Conservation (phyloP, 2,797 vertebrate genomes). For the Holocentrus rufus region DNA sequence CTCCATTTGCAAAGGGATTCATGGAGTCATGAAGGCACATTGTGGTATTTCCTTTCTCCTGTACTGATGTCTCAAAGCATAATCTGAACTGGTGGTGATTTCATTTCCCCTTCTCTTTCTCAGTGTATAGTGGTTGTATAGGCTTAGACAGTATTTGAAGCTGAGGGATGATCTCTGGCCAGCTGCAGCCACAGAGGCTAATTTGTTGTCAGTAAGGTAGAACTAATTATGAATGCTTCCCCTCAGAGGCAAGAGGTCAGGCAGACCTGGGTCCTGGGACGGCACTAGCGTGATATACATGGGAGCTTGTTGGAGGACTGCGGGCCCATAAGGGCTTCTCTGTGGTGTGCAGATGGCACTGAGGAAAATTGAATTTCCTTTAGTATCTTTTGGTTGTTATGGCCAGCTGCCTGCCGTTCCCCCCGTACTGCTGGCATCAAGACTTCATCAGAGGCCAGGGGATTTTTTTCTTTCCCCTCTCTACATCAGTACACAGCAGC, state of each 20-base stretch:
- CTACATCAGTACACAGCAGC: slow-evolving; percentile 24
- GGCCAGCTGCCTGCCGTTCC: slow-evolving; percentile 68
- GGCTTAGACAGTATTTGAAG: slow-evolving; percentile 24
- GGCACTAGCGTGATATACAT: slow-evolving; percentile 17
- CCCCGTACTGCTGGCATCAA: slow-evolving; percentile 49
- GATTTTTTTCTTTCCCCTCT: slow-evolving; percentile 23
- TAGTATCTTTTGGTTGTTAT: slow-evolving; percentile 66
- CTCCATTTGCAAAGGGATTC: background rate
- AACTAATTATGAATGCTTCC: slow-evolving; percentile 53
- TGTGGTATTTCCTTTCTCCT: slow-evolving; percentile 19
- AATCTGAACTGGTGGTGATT: slow-evolving; percentile 14
- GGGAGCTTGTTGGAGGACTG: slow-evolving; percentile 22
- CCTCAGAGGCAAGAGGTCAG: slow-evolving; percentile 56
- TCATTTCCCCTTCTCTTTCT: slow-evolving; percentile 10
- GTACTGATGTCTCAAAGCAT: background rate
- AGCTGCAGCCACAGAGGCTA: slow-evolving; percentile 61
- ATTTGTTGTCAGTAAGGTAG: slow-evolving; percentile 67
- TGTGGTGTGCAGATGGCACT: slow-evolving; percentile 79
- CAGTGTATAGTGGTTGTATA: slow-evolving; percentile 12
- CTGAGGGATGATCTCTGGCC: slow-evolving; percentile 41
- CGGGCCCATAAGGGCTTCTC: slow-evolving; percentile 66
- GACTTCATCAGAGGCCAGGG: slow-evolving; percentile 42
- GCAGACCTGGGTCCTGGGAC: slow-evolving; percentile 29
- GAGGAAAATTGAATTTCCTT: slow-evolving; percentile 73
- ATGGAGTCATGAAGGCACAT: background rate